These are phyloP conservation scores for Diplazon laetatorius DNA, from an alignment of 2,888 invertebrate species.

Conservation along the genomic window DNA sequence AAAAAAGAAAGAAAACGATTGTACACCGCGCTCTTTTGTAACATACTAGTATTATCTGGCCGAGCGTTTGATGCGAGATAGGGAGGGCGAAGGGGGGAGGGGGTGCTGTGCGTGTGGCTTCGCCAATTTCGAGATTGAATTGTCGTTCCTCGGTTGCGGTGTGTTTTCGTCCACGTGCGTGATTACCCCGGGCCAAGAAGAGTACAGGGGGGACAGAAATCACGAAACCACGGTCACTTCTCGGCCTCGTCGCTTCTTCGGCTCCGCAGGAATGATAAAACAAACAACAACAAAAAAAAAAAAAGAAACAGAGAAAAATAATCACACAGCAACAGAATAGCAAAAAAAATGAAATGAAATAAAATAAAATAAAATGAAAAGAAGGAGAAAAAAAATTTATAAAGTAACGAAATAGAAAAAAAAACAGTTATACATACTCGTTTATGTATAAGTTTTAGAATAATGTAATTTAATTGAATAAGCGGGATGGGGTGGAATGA, in stretches of 20 bases:
- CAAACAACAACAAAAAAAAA: no score
- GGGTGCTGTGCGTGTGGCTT: no score
- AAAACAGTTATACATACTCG: slow-evolving; percentile 71
- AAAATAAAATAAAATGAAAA: no score
- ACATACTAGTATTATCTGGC: slow-evolving; percentile 67
- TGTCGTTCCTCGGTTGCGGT: neutral
- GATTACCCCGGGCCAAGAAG: no score
- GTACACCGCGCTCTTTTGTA: slow-evolving; percentile 65
- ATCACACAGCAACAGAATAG: slow-evolving; percentile 62
- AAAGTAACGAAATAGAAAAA: slow-evolving; percentile 60
- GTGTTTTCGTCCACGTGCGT: no score
- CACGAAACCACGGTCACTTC: neutral
- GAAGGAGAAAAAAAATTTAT: neutral
- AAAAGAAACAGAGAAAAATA: no score
- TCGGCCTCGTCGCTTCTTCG: slow-evolving; percentile 32
- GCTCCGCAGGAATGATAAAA: slow-evolving; percentile 18
- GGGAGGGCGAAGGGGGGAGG: no score
- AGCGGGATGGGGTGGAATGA: slow-evolving; percentile 42
- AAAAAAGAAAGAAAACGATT: slow-evolving; percentile 35
- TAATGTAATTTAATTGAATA: slow-evolving; percentile 67
- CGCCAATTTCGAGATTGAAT: slow-evolving; percentile 18
- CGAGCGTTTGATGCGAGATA: slow-evolving; percentile 45
- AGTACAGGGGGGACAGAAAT: neutral
- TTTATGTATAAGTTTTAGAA: slow-evolving; percentile 73
- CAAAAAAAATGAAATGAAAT: no score